Percentiles rank a stretch among this genome's conserved stretches.
These are phyloP conservation scores for Strigamia crassipes DNA, from an alignment of 2,888 invertebrate genomes.

Conservation along the genomic window DNA sequence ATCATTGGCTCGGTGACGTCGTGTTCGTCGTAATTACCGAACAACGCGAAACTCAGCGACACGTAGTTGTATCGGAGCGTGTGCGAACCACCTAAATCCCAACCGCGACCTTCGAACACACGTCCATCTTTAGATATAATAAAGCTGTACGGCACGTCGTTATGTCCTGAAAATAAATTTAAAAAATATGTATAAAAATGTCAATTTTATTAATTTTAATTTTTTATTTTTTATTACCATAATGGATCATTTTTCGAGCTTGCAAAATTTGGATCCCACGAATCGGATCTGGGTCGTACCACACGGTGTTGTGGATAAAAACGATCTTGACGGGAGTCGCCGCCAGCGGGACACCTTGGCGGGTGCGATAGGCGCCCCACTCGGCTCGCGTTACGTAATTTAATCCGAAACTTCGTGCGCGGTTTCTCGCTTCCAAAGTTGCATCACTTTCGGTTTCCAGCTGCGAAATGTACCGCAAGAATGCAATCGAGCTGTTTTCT, in stretches of 20 bases:
- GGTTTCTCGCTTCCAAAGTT: neutral
- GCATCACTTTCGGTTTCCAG: neutral
- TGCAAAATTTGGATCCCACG: neutral
- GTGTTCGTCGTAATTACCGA: slow-evolving; percentile 19
- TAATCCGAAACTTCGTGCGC: neutral
- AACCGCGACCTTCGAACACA: slow-evolving; percentile 18
- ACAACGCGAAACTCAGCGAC: neutral
- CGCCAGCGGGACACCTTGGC: neutral
- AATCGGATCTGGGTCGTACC: neutral
- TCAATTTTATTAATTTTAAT: neutral
- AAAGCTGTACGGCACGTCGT: slow-evolving; percentile 27
- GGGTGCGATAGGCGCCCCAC: neutral
- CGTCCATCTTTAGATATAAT: slow-evolving; percentile 4
- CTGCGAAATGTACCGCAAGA: neutral
- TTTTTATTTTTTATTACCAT: neutral
- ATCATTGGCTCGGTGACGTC: neutral
- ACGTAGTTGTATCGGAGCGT: slow-evolving; percentile 6
- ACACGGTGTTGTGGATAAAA: slow-evolving; percentile 1
- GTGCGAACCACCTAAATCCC: slow-evolving; percentile 38
- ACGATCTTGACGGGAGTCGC: neutral
- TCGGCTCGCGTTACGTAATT: neutral
- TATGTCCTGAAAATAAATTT: neutral
- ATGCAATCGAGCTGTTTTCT: neutral
- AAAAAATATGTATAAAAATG: neutral
- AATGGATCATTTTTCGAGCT: neutral